Conservation (phyloP, 2,888 invertebrate species). For the Drosophila infuscata region DNA sequence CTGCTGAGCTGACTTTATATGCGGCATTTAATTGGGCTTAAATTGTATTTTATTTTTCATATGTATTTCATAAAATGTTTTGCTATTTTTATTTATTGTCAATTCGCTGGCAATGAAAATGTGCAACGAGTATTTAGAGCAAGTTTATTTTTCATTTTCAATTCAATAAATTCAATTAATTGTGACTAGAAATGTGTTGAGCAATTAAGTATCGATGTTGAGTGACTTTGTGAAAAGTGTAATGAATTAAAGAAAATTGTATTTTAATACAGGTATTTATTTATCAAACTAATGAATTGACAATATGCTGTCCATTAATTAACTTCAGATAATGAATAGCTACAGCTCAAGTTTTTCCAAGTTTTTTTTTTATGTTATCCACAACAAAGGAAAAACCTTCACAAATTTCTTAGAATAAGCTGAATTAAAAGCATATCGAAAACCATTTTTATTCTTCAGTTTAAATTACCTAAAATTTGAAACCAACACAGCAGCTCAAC, state of each 20-base stretch:
- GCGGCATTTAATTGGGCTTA: conserved; percentile 63
- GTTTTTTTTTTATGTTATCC: too few species aligned
- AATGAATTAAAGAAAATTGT: not conserved
- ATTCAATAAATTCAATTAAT: conserved; percentile 53
- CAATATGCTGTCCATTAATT: not conserved
- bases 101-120: conserved; percentile 36
- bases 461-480: not conserved
- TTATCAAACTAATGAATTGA: not conserved
- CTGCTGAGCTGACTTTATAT: conserved; percentile 20
- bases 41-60: conserved; percentile 48
- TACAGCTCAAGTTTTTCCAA: not conserved
- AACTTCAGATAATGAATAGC: not conserved
- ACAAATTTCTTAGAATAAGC: not conserved
- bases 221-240: not conserved
- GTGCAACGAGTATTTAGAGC: conserved; percentile 26
- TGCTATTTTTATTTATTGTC: conserved; percentile 25
- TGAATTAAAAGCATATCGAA: not conserved
- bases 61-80: conserved; percentile 32
- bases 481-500: not conserved
- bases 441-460: not conserved
- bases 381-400: too few species aligned
- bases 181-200: conserved; percentile 32
- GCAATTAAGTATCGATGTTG: not conserved
- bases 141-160: conserved; percentile 28
- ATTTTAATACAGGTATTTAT: not conserved